Base-by-base conservation (phyloP, 1,140 invertebrate genomes). In the Brachionus angularis region DNA sequence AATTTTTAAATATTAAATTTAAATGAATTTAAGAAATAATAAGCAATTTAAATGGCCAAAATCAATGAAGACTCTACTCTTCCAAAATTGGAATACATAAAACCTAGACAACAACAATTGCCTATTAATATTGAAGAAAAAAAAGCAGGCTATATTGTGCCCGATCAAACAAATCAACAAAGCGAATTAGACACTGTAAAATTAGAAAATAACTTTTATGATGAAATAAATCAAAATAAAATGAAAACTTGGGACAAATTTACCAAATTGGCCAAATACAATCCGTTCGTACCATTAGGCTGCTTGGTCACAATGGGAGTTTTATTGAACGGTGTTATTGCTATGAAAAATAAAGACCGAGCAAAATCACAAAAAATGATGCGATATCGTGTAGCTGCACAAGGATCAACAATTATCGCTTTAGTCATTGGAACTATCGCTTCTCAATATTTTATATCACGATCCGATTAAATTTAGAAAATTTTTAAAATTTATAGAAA, bases 351-450 rank as follows among this genome's bases (percentile, higher is more conserved):
- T 18, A 53, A 53, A 16, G 67, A 71, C 29, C 18, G 33, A 29
- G 5, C 39, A 10, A 50, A 42, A 52, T 71, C 67, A 14, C 67
- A 71, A 21, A n/a, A 21, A 14, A 71, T 71, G 67, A 71, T 71
- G 67, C n/a, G 67, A 2, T 71, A 71, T 52, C 67, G 67, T 42
- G 39, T 71, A 16, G 67, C 47, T 16, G 67, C 67, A 0, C 67
- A 71, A 50, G 67, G 67, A n/a, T 25, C 49, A 3, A 71, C 67
- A 14, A 53, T 71, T 5, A 53, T 71, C 21, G 67, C 67, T 27
- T 18, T 71, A 21, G 67, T 71, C 21, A 47, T 67, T 18, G 62
- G 62, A 16, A 67, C 62, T 25, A 46, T 67, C 29, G 42, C 27
- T 12, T 47, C 62, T 1, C 18, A 34, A 3, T 67, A 47, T 42